Conservation (phyloP, 2,888 invertebrate genomes). For the Pristionchus exspectatus region DNA sequence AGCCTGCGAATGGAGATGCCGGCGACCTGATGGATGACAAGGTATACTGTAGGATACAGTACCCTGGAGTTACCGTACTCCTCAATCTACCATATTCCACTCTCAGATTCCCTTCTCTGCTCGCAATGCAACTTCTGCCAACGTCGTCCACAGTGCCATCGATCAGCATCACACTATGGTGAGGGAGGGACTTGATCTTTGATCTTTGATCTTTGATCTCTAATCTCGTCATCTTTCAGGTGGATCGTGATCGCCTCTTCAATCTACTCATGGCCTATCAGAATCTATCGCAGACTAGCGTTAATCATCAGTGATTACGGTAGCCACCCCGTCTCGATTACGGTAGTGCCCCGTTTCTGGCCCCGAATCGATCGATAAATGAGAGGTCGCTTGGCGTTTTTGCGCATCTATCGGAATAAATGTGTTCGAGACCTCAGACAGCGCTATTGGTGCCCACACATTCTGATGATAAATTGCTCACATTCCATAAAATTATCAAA, state of each 20-base stretch:
- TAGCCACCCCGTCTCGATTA: background rate
- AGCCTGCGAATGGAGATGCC: background rate
- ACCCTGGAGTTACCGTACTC: background rate
- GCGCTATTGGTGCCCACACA: too few relatives aligned
- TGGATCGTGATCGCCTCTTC: conserved; percentile 17
- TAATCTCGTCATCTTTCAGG: background rate
- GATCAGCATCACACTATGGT: background rate
- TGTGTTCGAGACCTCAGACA: conserved; percentile 36
- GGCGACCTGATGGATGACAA: background rate
- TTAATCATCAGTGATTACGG: background rate
- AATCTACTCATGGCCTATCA: conserved; percentile 39
- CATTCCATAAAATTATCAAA: too few relatives aligned
- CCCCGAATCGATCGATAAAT: conserved; percentile 35
- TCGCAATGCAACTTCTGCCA: conserved; percentile 24
- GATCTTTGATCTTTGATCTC: background rate
- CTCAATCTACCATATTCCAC: background rate
- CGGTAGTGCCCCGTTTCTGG: background rate
- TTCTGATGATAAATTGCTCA: too few relatives aligned
- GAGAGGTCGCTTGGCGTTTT: conserved; percentile 14
- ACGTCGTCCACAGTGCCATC: conserved; percentile 2
- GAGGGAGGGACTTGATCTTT: background rate
- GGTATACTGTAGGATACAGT: background rate
- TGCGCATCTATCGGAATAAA: conserved; percentile 31
- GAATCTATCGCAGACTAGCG: background rate
- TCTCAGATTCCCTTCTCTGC: conserved; percentile 28